Evolutionary conservation across 2,113 vertebrate genomes (phyloP).

Genomic region (Gymnarchus niloticus): DNA sequence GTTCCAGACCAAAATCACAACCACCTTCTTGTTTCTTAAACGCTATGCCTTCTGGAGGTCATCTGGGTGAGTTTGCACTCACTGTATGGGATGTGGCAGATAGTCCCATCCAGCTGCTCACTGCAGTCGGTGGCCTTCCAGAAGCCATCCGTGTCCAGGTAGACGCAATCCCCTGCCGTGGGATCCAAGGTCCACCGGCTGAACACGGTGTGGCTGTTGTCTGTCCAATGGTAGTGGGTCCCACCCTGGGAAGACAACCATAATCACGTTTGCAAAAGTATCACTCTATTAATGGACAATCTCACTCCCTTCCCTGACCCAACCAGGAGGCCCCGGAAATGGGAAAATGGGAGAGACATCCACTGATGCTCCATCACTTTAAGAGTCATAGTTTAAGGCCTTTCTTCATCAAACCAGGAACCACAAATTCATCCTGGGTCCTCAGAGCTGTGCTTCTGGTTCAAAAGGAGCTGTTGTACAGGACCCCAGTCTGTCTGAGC

Average conservation of each 20-base stretch:
- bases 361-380: too few species aligned
- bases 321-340: background rate
- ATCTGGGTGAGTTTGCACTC: conserved; percentile 31
- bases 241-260: conserved; percentile 60
- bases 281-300: background rate
- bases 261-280: background rate
- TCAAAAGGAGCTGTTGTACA: too few species aligned
- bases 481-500: too few species aligned
- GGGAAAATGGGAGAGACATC: background rate
- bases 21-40: background rate
- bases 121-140: conserved; percentile 83
- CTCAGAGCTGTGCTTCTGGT: too few species aligned
- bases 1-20: background rate
- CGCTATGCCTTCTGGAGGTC: background rate
- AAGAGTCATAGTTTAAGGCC: too few species aligned
- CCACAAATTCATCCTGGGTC: too few species aligned
- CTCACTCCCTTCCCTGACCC: background rate
- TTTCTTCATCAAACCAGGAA: too few species aligned
- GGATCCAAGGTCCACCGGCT: conserved; percentile 77
- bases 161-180: conserved; percentile 69
- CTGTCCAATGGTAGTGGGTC: conserved; percentile 81
- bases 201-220: conserved; percentile 75
- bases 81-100: conserved; percentile 80
- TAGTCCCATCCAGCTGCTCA: conserved; percentile 65
- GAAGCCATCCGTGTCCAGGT: conserved; percentile 81